phyloP scores from a whole-genome alignment of 2,113 vertebrate species.

The Clarias gariepinus region DNA sequence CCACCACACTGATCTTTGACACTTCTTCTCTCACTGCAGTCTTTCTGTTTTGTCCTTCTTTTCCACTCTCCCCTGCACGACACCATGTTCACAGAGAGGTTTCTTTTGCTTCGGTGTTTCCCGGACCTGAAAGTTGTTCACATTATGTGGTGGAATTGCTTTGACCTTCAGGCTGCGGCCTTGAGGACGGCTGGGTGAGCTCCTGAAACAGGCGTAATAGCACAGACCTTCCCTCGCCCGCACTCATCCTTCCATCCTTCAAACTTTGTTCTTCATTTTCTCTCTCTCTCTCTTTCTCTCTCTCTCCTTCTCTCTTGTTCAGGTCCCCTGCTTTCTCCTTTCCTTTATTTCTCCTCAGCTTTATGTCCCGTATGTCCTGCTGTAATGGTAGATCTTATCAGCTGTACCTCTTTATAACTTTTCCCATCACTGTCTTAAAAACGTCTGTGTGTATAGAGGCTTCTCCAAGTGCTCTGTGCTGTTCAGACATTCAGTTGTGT shows the following conservation, averaged over 20 bases:
- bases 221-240: neutral
- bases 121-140: constrained; percentile 7
- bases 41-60: neutral
- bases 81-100: neutral
- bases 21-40: neutral
- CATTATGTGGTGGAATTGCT: constrained; percentile 35
- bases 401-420: neutral
- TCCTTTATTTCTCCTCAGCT: neutral
- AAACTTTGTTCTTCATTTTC: neutral
- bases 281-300: neutral
- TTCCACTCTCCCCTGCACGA: neutral
- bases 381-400: neutral
- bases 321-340: neutral
- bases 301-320: neutral
- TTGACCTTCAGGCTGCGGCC: constrained; percentile 25
- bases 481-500: neutral
- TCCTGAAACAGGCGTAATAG: constrained; percentile 32
- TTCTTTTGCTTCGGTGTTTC: neutral
- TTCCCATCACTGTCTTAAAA: neutral
- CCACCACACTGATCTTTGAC: neutral
- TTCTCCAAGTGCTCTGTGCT: neutral
- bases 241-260: neutral
- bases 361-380: neutral
- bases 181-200: neutral
- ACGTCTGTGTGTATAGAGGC: neutral